Base-by-base conservation (phyloP, 2,113 vertebrate genomes). In the Tragelaphus buxtoni region DNA sequence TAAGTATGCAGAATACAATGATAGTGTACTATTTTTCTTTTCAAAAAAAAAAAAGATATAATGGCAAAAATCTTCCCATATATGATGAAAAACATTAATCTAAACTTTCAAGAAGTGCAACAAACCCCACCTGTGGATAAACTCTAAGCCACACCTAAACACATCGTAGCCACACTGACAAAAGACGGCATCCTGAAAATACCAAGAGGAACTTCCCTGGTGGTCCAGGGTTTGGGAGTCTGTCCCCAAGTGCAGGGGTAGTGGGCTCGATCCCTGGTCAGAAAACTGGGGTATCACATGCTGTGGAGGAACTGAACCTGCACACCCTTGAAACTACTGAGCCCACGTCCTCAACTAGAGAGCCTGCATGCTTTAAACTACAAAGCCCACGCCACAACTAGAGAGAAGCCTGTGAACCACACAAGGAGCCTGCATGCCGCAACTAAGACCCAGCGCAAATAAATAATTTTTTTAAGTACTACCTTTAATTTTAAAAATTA, bases 351-450 rank as follows among this genome's bases (percentile, higher is more conserved):
- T 12, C n/a, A 22, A 39, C n/a, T 39, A 69, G n/a, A 69, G n/a
- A 39, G 65, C 18, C 18, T 22, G n/a, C 65, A n/a, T 9, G 61
- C 61, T 65, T 17, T 14, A 22, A 22, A 12, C 35, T 12, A 11
- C 65, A 39, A 35, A 22, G n/a, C 9, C 18, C 65, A 39, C 0
- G 2, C 9, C 9, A 2, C 63, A 9, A 4, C n/a, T 22, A 11
- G n/a, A 69, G 65, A 69, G 65, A 39, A 1, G 65, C 65, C 65
- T 69, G 18, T 0, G 9, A 2, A 1, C 4, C n/a, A 10, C 9
- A 11, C 9, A 39, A 39, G 5, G 9, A 39, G n/a, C 65, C 18
- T 22, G 65, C 65, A 39, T 69, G 18, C n/a, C 0, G 0, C n/a
- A 69, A 39, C n/a, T 11, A 69, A 69, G n/a, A 69, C n/a, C n/a